Evolutionary conservation across 2,888 invertebrate species (phyloP).

Genomic region (Hirudinaria manillensis): DNA sequence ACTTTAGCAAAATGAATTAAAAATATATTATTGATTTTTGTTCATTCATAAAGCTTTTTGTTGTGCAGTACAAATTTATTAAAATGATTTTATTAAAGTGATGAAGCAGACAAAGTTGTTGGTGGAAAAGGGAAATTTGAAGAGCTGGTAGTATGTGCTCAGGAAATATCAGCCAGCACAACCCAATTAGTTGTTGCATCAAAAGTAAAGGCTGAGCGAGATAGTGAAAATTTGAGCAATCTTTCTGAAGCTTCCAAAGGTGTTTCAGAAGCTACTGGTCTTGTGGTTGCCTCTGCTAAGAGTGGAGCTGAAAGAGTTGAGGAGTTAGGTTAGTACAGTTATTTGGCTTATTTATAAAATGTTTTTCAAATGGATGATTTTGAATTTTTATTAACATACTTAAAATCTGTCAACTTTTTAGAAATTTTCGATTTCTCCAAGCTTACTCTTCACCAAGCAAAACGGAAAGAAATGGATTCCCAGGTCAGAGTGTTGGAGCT

Average conservation of each 20-base stretch:
- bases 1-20: no score
- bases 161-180: slow-evolving; percentile 89
- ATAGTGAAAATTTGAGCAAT: slow-evolving; percentile 71
- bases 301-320: slow-evolving; percentile 65
- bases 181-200: slow-evolving; percentile 95
- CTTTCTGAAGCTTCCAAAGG: slow-evolving; percentile 77
- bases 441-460: slow-evolving; percentile 84
- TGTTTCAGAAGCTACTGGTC: slow-evolving; percentile 84
- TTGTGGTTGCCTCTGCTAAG: slow-evolving; percentile 87
- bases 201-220: slow-evolving; percentile 81
- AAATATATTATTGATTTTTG: no score
- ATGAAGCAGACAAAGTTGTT: slow-evolving; percentile 86
- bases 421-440: slow-evolving; percentile 84
- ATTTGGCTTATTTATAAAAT: background rate
- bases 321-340: slow-evolving; percentile 20
- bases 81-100: slow-evolving; percentile 57
- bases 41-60: no score
- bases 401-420: slow-evolving; percentile 48
- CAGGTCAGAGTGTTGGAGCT: slow-evolving; percentile 76
- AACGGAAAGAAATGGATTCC: slow-evolving; percentile 92
- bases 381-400: background rate
- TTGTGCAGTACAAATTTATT: background rate
- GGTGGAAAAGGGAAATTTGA: slow-evolving; percentile 74
- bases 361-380: background rate
- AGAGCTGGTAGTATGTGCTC: slow-evolving; percentile 88